Evolutionary conservation across 2,888 invertebrate genomes (phyloP).

Genomic region (Congeria kusceri): DNA sequence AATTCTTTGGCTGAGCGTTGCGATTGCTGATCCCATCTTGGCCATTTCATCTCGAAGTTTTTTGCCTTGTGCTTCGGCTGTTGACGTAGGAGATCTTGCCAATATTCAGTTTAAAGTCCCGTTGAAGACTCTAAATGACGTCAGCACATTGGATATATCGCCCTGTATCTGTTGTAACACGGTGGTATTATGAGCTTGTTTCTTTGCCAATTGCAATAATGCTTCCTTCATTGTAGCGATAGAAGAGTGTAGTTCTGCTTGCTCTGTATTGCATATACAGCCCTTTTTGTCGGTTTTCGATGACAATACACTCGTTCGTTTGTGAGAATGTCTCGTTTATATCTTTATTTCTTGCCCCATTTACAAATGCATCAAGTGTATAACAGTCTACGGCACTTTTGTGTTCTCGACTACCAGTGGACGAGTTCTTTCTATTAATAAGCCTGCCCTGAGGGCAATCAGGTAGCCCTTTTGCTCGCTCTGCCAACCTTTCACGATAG

Average conservation of each 20-base stretch:
- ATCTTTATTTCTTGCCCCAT: not conserved
- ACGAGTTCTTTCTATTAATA: conserved; percentile 2
- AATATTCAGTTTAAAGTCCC: not conserved
- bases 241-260: too few species aligned
- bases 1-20: not conserved
- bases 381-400: conserved; percentile 1
- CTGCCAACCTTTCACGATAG: conserved; percentile 1
- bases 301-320: not conserved
- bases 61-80: too few species aligned
- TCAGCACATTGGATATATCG: not conserved
- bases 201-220: too few species aligned
- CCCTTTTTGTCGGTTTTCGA: too few species aligned
- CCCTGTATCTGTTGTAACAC: too few species aligned
- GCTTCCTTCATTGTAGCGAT: too few species aligned
- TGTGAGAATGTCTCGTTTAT: not conserved
- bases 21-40: conserved; percentile 1
- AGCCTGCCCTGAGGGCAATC: conserved; percentile 3
- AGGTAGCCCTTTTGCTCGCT: conserved; percentile 2
- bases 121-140: conserved; percentile 1
- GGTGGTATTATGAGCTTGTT: too few species aligned
- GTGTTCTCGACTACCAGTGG: not conserved
- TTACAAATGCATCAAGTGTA: not conserved
- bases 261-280: too few species aligned
- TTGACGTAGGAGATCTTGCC: not conserved
- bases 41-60: not conserved